These are phyloP conservation scores for Sminthopsis crassicaudata DNA, from an alignment of 2,113 vertebrate species.

Conservation along the genomic window DNA sequence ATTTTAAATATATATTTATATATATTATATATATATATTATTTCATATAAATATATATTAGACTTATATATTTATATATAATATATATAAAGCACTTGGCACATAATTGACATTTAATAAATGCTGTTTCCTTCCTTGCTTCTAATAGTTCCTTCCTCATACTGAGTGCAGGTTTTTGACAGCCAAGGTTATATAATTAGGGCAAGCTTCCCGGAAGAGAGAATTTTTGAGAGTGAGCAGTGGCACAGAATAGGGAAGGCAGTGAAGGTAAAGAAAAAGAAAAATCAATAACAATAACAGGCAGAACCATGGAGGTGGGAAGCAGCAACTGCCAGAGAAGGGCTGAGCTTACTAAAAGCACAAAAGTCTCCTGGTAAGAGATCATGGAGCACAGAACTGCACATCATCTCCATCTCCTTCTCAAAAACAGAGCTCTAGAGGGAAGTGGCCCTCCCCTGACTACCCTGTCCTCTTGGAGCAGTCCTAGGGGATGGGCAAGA, in stretches of 20 bases:
- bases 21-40: no score
- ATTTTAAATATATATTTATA: no score
- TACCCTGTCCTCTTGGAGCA: not conserved
- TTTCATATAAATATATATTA: no score
- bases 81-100: not conserved
- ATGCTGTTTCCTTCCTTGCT: not conserved
- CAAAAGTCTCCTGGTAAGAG: not conserved
- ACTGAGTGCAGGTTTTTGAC: not conserved
- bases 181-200: not conserved
- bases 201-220: not conserved
- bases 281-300: not conserved
- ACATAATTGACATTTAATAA: not conserved
- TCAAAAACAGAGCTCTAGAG: not conserved
- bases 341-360: not conserved
- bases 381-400: not conserved
- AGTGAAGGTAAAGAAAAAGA: not conserved
- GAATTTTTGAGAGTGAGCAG: not conserved
- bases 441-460: not conserved
- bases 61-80: no score
- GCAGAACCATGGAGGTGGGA: slow-evolving; percentile 6
- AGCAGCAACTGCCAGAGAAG: not conserved
- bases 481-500: not conserved
- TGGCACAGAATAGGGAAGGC: not conserved
- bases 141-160: no score
- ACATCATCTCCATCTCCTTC: not conserved